A percentile compares a stretch with the other conserved stretches of the same genome.
Evolutionary conservation across 2,797 vertebrate species (phyloP).

Genomic region (Orientallactaga sibirica): DNA sequence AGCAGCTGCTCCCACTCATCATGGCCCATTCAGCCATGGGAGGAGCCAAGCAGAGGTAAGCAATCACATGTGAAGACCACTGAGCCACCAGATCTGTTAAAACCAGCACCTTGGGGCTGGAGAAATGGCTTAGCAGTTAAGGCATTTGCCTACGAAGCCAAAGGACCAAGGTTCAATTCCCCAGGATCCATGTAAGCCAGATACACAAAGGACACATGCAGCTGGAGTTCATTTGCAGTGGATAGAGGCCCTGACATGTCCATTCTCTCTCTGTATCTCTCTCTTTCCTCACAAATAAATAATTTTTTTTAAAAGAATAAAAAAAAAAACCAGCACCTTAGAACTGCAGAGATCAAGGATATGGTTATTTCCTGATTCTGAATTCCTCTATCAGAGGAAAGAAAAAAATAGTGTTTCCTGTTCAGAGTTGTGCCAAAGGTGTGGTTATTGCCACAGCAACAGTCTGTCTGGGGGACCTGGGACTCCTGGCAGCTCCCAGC

Average conservation of each 20-base stretch:
- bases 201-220: too few species aligned
- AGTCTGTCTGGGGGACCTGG: neutral
- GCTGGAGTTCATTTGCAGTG: too few species aligned
- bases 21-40: neutral
- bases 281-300: too few species aligned
- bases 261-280: too few species aligned
- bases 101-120: neutral
- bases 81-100: neutral
- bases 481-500: neutral
- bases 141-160: too few species aligned
- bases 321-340: too few species aligned
- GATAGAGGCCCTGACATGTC: too few species aligned
- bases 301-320: too few species aligned
- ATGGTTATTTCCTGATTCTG: constrained; percentile 63
- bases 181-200: too few species aligned
- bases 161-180: too few species aligned
- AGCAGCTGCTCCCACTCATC: neutral
- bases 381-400: constrained; percentile 61
- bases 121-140: neutral
- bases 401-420: constrained; percentile 61
- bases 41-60: neutral
- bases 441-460: constrained; percentile 33
- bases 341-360: constrained; percentile 49
- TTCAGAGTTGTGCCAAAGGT: constrained; percentile 49
- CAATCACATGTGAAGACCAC: neutral